Percentiles rank a stretch among this genome's conserved stretches.
Conservation (phyloP, 2,888 invertebrate genomes). For the Aphidius colemani region DNA sequence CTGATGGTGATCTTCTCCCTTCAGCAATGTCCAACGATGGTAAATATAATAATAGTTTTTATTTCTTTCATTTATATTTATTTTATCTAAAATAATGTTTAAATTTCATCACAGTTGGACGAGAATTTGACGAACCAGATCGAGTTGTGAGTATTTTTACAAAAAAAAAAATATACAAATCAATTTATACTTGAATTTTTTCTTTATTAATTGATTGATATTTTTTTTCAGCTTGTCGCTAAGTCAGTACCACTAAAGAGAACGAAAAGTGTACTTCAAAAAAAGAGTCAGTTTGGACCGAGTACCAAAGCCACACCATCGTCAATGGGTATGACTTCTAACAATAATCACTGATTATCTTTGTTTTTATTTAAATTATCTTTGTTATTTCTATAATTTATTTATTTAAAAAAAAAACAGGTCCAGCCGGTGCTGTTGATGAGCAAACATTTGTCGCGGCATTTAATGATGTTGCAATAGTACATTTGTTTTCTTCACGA, state of each 20-base stretch:
- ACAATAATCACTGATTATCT: too few species aligned
- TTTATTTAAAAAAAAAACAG: conserved; percentile 46
- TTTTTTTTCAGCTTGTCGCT: conserved; percentile 39
- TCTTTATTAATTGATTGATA: conserved; percentile 5
- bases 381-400: conserved; percentile 14
- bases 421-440: conserved; percentile 83
- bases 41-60: conserved; percentile 41
- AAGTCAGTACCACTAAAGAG: conserved; percentile 54
- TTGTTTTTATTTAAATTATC: conserved; percentile 16
- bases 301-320: conserved; percentile 45
- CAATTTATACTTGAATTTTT: conserved; percentile 7
- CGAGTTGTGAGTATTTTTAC: conserved; percentile 51
- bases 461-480: conserved; percentile 81
- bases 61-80: neutral
- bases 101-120: conserved; percentile 51
- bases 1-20: conserved; percentile 78
- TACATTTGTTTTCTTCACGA: conserved; percentile 80
- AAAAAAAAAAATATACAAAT: conserved; percentile 28
- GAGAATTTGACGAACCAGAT: conserved; percentile 57
- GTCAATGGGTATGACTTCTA: conserved; percentile 43
- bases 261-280: conserved; percentile 46
- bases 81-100: conserved; percentile 20
- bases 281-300: conserved; percentile 56
- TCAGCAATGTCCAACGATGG: conserved; percentile 65
- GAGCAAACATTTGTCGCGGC: conserved; percentile 84